Evolutionary conservation across 2,113 vertebrate species (phyloP).

Genomic region (Mola mola): DNA sequence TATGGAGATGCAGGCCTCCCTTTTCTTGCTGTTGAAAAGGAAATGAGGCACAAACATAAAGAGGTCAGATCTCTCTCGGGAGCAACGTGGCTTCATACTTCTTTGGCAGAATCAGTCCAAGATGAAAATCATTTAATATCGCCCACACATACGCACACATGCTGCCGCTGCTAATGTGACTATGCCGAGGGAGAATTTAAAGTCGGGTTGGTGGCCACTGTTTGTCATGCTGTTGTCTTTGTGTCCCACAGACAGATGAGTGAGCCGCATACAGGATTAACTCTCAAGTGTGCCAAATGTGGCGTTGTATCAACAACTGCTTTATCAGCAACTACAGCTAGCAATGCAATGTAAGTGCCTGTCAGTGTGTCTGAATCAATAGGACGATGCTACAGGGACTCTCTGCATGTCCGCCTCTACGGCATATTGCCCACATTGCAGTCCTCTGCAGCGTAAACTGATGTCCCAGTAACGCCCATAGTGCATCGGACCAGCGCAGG

Average conservation of each 20-base stretch:
- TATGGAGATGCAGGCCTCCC: conserved; percentile 54
- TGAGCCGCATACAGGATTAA: conserved; percentile 99
- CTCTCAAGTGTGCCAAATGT: conserved; percentile 99
- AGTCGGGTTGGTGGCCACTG: conserved; percentile 40
- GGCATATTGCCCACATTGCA: conserved; percentile 23
- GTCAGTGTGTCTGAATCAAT: conserved; percentile 70
- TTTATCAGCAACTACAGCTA: conserved; percentile 99
- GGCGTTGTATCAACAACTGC: conserved; percentile 99
- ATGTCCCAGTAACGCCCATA: conserved; percentile 14
- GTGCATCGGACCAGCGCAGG: not conserved
- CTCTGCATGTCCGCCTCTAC: conserved; percentile 49
- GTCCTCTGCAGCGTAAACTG: conserved; percentile 50
- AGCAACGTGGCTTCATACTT: conserved; percentile 38
- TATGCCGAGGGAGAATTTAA: conserved; percentile 19
- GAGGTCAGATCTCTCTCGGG: conserved; percentile 69
- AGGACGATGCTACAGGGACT: conserved; percentile 57
- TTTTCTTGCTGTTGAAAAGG: conserved; percentile 43
- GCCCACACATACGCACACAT: conserved; percentile 48
- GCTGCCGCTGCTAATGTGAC: conserved; percentile 58
- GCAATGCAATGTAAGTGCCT: conserved; percentile 99
- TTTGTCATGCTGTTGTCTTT: conserved; percentile 72
- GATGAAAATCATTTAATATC: conserved; percentile 62
- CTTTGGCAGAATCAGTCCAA: conserved; percentile 77
- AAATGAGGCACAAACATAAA: conserved; percentile 67
- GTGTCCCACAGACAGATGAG: conserved; percentile 99